phyloP scores from a whole-genome alignment of 2,888 invertebrate genomes.

The Ochlodes sylvanus region DNA sequence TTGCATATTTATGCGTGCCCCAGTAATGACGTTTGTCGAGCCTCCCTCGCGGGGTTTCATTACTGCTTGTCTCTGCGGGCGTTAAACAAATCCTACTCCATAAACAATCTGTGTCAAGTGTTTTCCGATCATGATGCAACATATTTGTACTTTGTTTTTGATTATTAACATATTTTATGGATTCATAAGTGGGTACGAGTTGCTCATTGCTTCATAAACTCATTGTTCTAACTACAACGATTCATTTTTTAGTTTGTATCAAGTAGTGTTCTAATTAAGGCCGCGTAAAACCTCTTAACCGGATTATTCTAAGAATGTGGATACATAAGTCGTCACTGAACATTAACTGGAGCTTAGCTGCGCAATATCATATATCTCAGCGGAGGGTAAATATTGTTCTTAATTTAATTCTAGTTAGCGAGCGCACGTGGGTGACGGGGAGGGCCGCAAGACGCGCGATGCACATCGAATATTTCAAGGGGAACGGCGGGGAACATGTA shows the following conservation, averaged over 20 bases:
- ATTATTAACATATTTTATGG: conserved; percentile 56
- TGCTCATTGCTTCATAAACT: background rate
- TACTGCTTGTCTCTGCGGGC: conserved; percentile 67
- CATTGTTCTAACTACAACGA: conserved; percentile 8
- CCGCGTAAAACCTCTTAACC: conserved; percentile 53
- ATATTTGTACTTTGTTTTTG: conserved; percentile 67
- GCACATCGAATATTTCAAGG: conserved; percentile 80
- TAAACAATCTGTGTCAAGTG: conserved; percentile 76
- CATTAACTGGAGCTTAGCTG: conserved; percentile 75
- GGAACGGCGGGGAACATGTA: conserved; percentile 74
- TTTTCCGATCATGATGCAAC: conserved; percentile 68
- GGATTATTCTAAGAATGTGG: conserved; percentile 73
- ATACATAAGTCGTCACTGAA: conserved; percentile 75
- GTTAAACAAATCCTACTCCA: conserved; percentile 70
- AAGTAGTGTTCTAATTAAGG: conserved; percentile 50
- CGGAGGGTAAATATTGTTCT: conserved; percentile 82
- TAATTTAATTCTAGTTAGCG: conserved; percentile 80
- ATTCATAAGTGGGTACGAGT: background rate
- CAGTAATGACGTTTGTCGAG: conserved; percentile 83
- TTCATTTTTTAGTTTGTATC: conserved; percentile 49
- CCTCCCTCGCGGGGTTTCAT: conserved; percentile 72
- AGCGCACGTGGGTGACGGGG: conserved; percentile 69
- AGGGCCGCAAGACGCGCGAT: conserved; percentile 74
- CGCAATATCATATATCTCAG: conserved; percentile 80
- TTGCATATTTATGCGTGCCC: conserved; percentile 84